phyloP scores from a whole-genome alignment of 2,888 invertebrate genomes.

The Timandra comae region DNA sequence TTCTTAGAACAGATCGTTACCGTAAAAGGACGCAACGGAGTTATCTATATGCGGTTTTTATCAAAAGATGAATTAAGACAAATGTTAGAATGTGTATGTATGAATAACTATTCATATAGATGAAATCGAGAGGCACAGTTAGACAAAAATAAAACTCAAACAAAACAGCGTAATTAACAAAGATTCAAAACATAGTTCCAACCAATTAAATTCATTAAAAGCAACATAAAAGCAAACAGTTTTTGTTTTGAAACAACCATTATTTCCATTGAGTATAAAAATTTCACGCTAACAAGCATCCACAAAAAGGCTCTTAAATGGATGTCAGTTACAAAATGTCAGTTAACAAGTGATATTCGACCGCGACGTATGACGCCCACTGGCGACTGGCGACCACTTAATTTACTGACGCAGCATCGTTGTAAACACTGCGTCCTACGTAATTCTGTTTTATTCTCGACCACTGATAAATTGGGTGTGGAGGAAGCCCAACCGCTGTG shows the following conservation, averaged over 20 bases:
- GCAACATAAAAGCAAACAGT: too few relatives aligned
- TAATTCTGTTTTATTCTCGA: slow-evolving; percentile 45
- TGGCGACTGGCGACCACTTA: slow-evolving; percentile 21
- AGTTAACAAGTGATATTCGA: slow-evolving; percentile 20
- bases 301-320: slow-evolving; percentile 7
- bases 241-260: slow-evolving; percentile 1
- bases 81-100: too few relatives aligned
- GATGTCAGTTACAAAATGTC: slow-evolving; percentile 15
- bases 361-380: slow-evolving; percentile 22
- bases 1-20: too few relatives aligned
- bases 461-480: slow-evolving; percentile 49
- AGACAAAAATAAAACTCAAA: too few relatives aligned
- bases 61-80: too few relatives aligned
- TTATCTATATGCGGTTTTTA: too few relatives aligned
- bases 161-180: too few relatives aligned
- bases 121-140: too few relatives aligned
- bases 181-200: too few relatives aligned
- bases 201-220: too few relatives aligned
- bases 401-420: slow-evolving; percentile 28
- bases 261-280: slow-evolving; percentile 2
- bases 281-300: slow-evolving; percentile 16
- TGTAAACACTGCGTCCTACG: slow-evolving; percentile 31
- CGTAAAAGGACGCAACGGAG: too few relatives aligned
- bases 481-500: slow-evolving; percentile 35
- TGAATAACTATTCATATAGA: too few relatives aligned